phyloP scores from a whole-genome alignment of 2,113 vertebrate species.

The Heliornis fulica region DNA sequence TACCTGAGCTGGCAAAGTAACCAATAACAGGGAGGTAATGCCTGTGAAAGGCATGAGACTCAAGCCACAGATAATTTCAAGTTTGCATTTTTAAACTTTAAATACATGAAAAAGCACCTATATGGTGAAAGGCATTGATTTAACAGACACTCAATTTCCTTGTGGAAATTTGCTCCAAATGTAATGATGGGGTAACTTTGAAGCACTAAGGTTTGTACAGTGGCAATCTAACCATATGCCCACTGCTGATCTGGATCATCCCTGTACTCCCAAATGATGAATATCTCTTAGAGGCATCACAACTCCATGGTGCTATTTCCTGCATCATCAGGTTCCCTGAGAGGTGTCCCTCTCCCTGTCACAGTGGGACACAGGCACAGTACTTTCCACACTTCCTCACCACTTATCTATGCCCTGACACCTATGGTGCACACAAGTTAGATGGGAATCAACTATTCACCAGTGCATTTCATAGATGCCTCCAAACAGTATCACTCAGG shows the following conservation, averaged over 20 bases:
- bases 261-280: background rate
- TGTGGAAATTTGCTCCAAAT: background rate
- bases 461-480: background rate
- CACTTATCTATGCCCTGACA: accelerated
- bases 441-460: background rate
- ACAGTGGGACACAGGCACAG: background rate
- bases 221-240: background rate
- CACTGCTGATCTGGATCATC: background rate
- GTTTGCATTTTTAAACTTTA: background rate
- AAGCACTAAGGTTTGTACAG: background rate
- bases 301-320: background rate
- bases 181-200: background rate
- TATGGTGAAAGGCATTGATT: background rate
- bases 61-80: background rate
- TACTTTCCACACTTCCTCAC: background rate
- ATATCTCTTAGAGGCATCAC: background rate
- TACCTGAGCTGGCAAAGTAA: background rate
- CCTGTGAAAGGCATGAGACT: background rate
- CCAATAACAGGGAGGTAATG: background rate
- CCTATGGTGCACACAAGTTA: background rate
- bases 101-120: background rate
- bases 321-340: background rate
- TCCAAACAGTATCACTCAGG: background rate
- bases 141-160: background rate
- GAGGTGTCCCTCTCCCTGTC: background rate